Conservation (phyloP, 2,888 invertebrate genomes). For the Nycteola revayana region DNA sequence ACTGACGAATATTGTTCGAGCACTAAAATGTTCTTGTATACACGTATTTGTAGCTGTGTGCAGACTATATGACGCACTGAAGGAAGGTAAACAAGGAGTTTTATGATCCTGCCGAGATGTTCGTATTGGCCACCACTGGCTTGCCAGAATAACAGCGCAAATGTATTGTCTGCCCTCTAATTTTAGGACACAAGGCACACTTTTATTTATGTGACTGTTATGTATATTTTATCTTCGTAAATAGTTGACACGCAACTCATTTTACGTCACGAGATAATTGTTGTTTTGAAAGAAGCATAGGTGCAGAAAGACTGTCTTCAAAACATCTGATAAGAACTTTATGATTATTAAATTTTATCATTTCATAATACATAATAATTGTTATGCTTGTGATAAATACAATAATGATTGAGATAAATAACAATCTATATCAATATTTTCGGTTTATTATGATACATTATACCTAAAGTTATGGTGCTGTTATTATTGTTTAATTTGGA, state of each 20-base stretch:
- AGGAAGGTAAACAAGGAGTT: slow-evolving; percentile 44
- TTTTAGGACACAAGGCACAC: slow-evolving; percentile 22
- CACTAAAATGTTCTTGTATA: slow-evolving; percentile 12
- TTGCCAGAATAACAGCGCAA: slow-evolving; percentile 19
- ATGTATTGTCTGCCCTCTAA: slow-evolving; percentile 38
- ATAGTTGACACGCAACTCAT: no score
- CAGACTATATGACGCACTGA: slow-evolving; percentile 35
- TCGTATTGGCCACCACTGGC: slow-evolving; percentile 21
- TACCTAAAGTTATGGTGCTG: no score
- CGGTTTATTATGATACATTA: no score
- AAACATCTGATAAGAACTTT: slow-evolving; percentile 13
- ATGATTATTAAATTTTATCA: no score
- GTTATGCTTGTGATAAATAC: no score
- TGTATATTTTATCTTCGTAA: background rate
- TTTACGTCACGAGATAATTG: no score
- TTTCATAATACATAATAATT: no score
- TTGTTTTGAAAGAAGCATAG: no score
- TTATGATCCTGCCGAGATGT: slow-evolving; percentile 37
- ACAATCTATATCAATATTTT: no score
- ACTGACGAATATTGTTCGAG: slow-evolving; percentile 10
- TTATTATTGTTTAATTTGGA: no score
- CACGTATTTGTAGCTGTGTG: slow-evolving; percentile 5
- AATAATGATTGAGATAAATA: no score
- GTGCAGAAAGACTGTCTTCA: slow-evolving; percentile 6
- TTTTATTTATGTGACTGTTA: slow-evolving; percentile 9